Evolutionary conservation across 2,113 vertebrate species (phyloP), one percentile per base, ranked within the genome.

Genomic region (Gymnocephalus cernua): DNA sequence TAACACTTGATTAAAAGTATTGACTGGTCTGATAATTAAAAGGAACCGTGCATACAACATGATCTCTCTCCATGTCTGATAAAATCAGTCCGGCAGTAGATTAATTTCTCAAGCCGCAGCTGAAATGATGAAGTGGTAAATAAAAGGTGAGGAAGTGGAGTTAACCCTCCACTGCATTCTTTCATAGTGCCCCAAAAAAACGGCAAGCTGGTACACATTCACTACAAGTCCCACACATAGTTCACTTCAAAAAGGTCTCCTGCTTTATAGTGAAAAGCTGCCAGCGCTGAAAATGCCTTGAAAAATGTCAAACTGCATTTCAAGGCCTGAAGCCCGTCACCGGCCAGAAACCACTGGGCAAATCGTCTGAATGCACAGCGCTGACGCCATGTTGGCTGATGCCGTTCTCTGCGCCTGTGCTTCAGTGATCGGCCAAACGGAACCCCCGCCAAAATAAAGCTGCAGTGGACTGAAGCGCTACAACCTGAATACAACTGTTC

Each of bases 1-100:
- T 57, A 38, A 80, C 65, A 63, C 53, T 54, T 76, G 25, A 85
- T 88, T 81, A 74, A 86, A 73, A 72, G 38, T 70, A 86, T 53
- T 66, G 67, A 85, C 67, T 71, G 68, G 57, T 44, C 72, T 63
- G 23, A 68, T 83, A 79, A 84, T 82, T 83, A 81, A 88, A 88
- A 6, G 0, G 21, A 62, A 62, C 44, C 7, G 48, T 19, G 35
- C 44, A 47, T 4, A 50, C n/a, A 80, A 19, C 44, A 59, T 27
- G 45, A 50, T 69, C 66, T 69, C 27, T 61, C 41, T 10, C 4
- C 44, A 21, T 6, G 32, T 18, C 57, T 45, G 48, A 72, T 69
- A 15, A 67, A 77, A 65, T 56, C 62, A 62, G 67, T 2, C 25
- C 51, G 4, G 59, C 53, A 38, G 35, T 16, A 27, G 66, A 72